These are phyloP conservation scores for Falcaria lacertinaria DNA, from an alignment of 2,888 invertebrate genomes.

Conservation along the genomic window DNA sequence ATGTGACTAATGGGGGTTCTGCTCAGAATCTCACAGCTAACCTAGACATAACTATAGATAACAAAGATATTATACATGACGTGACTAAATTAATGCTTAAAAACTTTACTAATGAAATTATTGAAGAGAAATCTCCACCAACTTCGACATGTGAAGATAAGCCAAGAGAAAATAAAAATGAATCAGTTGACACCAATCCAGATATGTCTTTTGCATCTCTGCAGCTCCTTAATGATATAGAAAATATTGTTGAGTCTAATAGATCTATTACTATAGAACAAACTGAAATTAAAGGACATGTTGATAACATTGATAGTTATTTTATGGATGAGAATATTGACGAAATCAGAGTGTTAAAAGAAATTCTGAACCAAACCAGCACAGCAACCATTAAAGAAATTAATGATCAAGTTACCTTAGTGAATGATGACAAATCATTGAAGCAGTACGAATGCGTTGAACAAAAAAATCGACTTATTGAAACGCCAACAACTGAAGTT, in stretches of 20 bases:
- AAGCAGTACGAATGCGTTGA: no score
- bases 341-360: background rate
- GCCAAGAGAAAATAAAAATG: background rate
- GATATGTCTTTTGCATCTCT: background rate
- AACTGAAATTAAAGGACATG: background rate
- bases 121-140: background rate
- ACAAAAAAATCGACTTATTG: background rate
- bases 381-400: background rate
- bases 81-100: background rate
- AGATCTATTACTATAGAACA: background rate
- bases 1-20: background rate
- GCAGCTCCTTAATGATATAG: conserved; percentile 1
- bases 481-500: background rate
- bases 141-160: background rate
- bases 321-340: background rate
- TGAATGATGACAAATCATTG: no score
- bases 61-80: background rate
- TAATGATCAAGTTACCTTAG: background rate
- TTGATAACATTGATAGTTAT: background rate
- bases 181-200: background rate
- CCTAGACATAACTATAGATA: background rate
- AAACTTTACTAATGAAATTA: no score
- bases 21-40: background rate
- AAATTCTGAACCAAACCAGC: background rate
- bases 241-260: background rate